phyloP scores from a whole-genome alignment of 1,140 invertebrate genomes.

The Lordiphosa clarofinis region DNA sequence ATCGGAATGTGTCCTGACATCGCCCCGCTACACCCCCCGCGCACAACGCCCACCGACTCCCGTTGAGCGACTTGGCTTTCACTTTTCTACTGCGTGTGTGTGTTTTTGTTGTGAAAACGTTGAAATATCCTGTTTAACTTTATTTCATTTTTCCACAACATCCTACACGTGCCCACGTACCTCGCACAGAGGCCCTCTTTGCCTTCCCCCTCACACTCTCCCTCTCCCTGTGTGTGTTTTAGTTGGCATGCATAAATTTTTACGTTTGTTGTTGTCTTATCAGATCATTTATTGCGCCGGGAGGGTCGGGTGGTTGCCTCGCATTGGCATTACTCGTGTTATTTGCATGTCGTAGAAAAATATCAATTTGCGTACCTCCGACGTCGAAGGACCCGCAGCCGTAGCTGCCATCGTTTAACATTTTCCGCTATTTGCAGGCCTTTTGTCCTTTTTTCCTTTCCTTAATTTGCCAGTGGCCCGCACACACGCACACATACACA shows the following conservation, averaged over 20 bases:
- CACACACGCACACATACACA: conserved; percentile 12
- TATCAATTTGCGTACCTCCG: conserved; percentile 76
- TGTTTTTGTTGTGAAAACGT: conserved; percentile 41
- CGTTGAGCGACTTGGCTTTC: conserved; percentile 29
- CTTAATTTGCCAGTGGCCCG: conserved; percentile 56
- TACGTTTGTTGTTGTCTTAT: conserved; percentile 77
- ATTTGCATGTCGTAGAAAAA: conserved; percentile 77
- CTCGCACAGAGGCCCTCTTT: conserved; percentile 5
- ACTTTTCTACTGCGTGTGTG: conserved; percentile 7
- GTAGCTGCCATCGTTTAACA: conserved; percentile 54
- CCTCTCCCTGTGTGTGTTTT: conserved; percentile 46
- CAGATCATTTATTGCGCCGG: conserved; percentile 67
- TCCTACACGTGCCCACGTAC: conserved; percentile 64
- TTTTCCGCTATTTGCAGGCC: conserved; percentile 74
- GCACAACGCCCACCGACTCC: neutral
- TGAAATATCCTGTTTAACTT: conserved; percentile 78
- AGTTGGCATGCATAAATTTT: conserved; percentile 76
- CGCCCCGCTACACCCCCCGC: conserved; percentile 41
- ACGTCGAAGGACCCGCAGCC: conserved; percentile 26
- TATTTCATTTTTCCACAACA: conserved; percentile 76
- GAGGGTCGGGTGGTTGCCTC: conserved; percentile 4
- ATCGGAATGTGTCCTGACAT: conserved; percentile 69
- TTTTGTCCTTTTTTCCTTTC: conserved; percentile 54
- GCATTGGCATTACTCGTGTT: conserved; percentile 63
- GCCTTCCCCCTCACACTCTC: conserved; percentile 2